Evolutionary conservation across 2,888 invertebrate species (phyloP).

Genomic region (Melanotus villosus): DNA sequence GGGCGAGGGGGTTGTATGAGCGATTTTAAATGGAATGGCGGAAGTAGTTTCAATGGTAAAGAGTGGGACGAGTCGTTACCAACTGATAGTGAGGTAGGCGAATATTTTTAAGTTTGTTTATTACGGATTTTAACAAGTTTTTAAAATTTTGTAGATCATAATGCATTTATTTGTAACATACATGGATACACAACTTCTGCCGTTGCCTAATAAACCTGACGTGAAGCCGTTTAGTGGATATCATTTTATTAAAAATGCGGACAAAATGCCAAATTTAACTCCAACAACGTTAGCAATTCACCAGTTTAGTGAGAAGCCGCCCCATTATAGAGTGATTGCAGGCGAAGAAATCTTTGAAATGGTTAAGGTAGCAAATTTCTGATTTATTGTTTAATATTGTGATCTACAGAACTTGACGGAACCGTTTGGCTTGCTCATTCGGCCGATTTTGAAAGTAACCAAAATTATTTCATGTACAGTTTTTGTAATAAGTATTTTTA

Average conservation of each 20-base stretch:
- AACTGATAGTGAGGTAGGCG: constrained; percentile 85
- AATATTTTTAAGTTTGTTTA: constrained; percentile 6
- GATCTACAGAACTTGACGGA: no score
- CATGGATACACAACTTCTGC: constrained; percentile 85
- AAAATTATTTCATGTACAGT: no score
- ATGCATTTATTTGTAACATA: constrained; percentile 90
- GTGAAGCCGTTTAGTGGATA: constrained; percentile 76
- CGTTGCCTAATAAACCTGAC: constrained; percentile 76
- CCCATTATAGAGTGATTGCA: constrained; percentile 79
- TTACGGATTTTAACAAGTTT: background rate
- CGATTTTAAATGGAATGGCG: constrained; percentile 90
- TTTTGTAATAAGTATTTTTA: no score
- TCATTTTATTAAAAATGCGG: constrained; percentile 68
- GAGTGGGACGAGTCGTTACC: constrained; percentile 88
- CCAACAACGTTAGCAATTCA: constrained; percentile 74
- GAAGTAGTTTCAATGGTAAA: constrained; percentile 80
- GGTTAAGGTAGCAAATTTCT: constrained; percentile 75
- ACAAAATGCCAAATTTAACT: constrained; percentile 67
- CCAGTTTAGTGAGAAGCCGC: constrained; percentile 76
- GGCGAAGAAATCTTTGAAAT: constrained; percentile 79
- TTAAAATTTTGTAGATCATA: constrained; percentile 77
- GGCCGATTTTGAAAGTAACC: no score
- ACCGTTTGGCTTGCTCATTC: no score
- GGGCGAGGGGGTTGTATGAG: constrained; percentile 90
- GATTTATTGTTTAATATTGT: no score